These are phyloP conservation scores for Oncorhynchus clarkii DNA, from an alignment of 2,113 vertebrate species.

Conservation along the genomic window DNA sequence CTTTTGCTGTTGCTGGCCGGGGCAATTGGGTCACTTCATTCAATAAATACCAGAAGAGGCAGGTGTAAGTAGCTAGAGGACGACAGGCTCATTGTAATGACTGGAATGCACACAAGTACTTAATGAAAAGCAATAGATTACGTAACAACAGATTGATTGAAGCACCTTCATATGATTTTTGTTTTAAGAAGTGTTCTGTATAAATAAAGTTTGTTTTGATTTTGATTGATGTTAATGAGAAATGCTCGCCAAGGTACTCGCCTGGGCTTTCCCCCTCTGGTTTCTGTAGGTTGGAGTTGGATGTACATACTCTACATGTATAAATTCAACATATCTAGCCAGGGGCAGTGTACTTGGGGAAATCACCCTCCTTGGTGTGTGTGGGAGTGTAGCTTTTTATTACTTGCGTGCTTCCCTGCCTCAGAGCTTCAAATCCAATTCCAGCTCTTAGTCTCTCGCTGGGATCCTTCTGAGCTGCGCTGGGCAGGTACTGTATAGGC, in stretches of 20 bases:
- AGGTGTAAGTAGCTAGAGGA: no score
- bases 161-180: no score
- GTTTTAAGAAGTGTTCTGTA: no score
- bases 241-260: constrained; percentile 52
- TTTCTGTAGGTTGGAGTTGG: constrained; percentile 61
- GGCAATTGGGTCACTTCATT: background rate
- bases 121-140: background rate
- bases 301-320: constrained; percentile 63
- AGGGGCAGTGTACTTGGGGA: constrained; percentile 73
- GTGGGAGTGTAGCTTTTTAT: constrained; percentile 75
- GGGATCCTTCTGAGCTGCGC: background rate
- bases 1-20: no score
- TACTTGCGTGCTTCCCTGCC: constrained; percentile 76
- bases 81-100: background rate
- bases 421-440: constrained; percentile 77
- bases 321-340: constrained; percentile 73
- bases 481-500: background rate
- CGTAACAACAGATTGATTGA: background rate
- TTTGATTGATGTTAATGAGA: constrained; percentile 52
- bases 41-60: background rate
- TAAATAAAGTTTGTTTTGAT: no score
- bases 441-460: constrained; percentile 64
- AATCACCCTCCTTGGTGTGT: constrained; percentile 74
- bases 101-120: background rate
- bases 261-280: constrained; percentile 44